Evolutionary conservation across 1,140 invertebrate species (phyloP).

Genomic region (Cryptotermes secundus): DNA sequence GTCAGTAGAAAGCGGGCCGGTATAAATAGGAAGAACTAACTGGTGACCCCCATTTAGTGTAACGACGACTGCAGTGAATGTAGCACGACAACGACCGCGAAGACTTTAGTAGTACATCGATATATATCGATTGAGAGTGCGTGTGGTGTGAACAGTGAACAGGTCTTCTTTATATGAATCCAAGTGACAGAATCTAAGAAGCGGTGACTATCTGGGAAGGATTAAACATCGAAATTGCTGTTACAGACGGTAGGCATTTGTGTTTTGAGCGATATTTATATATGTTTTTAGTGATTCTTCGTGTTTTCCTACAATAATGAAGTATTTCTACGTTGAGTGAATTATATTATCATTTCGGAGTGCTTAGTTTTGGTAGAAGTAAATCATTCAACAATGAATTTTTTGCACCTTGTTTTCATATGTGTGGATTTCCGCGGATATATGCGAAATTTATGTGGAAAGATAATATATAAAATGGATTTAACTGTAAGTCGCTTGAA

Average conservation of each 20-base stretch:
- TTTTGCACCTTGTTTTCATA: too few relatives aligned
- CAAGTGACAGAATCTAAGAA: background rate
- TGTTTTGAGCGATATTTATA: background rate
- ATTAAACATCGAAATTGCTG: background rate
- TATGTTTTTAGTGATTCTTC: too few relatives aligned
- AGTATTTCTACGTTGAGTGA: too few relatives aligned
- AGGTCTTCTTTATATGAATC: too few relatives aligned
- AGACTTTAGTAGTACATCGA: background rate
- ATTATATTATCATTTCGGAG: too few relatives aligned
- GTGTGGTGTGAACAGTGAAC: background rate
- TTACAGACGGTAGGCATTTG: background rate
- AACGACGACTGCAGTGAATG: background rate
- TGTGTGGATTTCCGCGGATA: too few relatives aligned
- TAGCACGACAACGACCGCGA: background rate
- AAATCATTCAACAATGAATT: too few relatives aligned
- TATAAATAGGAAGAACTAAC: background rate
- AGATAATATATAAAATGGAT: too few relatives aligned
- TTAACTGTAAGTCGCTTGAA: too few relatives aligned
- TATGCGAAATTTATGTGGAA: too few relatives aligned
- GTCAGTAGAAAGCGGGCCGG: slow-evolving; percentile 7
- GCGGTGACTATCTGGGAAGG: background rate
- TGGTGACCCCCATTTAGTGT: slow-evolving; percentile 18
- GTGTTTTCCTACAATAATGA: too few relatives aligned
- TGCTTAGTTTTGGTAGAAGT: too few relatives aligned
- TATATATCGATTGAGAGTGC: background rate